Evolutionary conservation across 2,888 invertebrate genomes (phyloP), one percentile per base, ranked within the genome.

Genomic region (Dione juno): DNA sequence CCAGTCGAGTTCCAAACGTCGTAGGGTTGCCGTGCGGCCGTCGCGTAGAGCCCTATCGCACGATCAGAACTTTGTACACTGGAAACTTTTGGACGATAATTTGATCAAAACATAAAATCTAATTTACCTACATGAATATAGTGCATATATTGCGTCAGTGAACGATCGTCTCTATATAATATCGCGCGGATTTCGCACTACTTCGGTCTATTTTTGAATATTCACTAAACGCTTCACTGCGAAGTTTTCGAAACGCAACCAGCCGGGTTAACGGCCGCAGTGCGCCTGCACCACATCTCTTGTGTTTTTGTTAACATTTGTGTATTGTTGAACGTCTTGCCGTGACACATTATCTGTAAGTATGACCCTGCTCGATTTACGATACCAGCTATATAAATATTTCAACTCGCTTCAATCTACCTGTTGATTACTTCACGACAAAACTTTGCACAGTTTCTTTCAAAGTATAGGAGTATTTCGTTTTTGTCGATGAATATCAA

Each of bases 151-250:
- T 77, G 81, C 81, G 78, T 77, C 79, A 78, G 81, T 83, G 83
- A 84, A 83, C 78, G 78, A 81, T 81, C 82, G 80, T 80, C 80
- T 74, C 73, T 78, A 75, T 72, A 77, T 81, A 83, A 80, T 82
- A 84, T 86, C 81, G 83, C 86, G 85, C 86, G 87, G 88, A 87
- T 85, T 80, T 83, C 81, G 82, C 78, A 84, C 81, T 84, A 82
- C 80, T 85, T 87, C 87, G 86, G 86, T 92, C 93, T 92, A 93
- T 93, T 93, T 93, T 92, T 92, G 92, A 92, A 90, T 92, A 90
- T 90, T 88, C 88, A 90, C 88, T 89, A 89, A 92, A 90, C 92
- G 88, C 88, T 87, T 85, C 87, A 82, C 84, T 83, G 88, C 87
- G 84, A 90, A 91, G 91, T 93, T 92, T 92, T 92, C 90, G 91